phyloP scores from a whole-genome alignment of 2,113 vertebrate genomes.

The Hippopotamus amphibius region DNA sequence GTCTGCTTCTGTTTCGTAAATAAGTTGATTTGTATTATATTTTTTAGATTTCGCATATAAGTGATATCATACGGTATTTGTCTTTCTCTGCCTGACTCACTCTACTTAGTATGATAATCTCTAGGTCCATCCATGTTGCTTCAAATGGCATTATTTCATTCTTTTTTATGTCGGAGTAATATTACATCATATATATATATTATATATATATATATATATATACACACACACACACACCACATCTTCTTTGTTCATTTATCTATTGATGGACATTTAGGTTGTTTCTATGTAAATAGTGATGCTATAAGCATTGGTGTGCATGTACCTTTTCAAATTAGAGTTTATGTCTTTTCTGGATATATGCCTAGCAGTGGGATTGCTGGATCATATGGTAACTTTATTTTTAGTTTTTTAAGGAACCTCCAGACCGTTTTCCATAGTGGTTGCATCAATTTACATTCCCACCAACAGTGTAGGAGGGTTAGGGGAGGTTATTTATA shows the following conservation, averaged over 20 bases:
- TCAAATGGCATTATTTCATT: not conserved
- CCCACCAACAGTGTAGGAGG: not conserved
- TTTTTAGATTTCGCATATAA: not conserved
- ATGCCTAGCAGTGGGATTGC: not conserved
- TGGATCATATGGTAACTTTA: not conserved
- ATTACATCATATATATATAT: not conserved
- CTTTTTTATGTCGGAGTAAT: not conserved
- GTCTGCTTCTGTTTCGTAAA: not conserved
- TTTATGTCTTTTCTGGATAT: not conserved
- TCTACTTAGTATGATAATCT: not conserved
- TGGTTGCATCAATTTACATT: not conserved
- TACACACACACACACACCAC: too few relatives aligned
- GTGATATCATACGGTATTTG: not conserved
- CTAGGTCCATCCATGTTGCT: not conserved
- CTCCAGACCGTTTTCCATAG: not conserved
- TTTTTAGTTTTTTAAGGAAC: not conserved
- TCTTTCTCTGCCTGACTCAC: not conserved
- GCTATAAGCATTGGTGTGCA: not conserved
- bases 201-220: not conserved
- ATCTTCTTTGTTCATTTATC: not conserved
- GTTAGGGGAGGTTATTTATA: not conserved
- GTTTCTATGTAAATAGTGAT: not conserved
- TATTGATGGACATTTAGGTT: not conserved
- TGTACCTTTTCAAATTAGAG: not conserved
- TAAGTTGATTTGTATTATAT: not conserved